phyloP scores from a whole-genome alignment of 2,113 vertebrate genomes.

The Microtus pennsylvanicus region DNA sequence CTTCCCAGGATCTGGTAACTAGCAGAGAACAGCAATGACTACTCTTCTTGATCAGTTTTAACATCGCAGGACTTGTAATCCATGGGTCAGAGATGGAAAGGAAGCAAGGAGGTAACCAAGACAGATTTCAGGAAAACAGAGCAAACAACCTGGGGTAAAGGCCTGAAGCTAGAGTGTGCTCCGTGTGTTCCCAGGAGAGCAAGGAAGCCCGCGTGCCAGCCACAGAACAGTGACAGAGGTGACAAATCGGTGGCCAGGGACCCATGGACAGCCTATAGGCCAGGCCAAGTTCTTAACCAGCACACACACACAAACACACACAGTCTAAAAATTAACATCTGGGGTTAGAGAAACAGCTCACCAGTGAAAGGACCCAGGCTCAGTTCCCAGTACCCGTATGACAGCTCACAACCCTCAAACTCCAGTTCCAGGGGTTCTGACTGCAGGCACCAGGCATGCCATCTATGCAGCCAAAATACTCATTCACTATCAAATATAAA shows the following conservation, averaged over 20 bases:
- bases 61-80: not conserved
- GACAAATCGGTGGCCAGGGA: rapidly evolving
- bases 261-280: not conserved
- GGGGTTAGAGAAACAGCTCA: not conserved
- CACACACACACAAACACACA: not conserved
- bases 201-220: not conserved
- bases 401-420: not conserved
- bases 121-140: not conserved
- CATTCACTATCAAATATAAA: not conserved
- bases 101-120: not conserved
- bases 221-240: not conserved
- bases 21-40: not conserved
- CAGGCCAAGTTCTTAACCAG: not conserved
- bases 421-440: not conserved
- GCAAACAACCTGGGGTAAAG: not conserved
- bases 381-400: not conserved
- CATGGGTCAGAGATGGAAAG: not conserved
- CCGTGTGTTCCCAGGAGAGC: not conserved
- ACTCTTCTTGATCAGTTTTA: not conserved
- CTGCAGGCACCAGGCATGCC: not conserved
- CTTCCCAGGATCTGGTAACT: not conserved
- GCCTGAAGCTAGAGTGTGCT: not conserved
- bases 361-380: not conserved
- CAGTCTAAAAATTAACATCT: not conserved
- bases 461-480: not conserved